These are phyloP conservation scores for Panopea generosa DNA, from an alignment of 2,888 invertebrate genomes.

Conservation along the genomic window DNA sequence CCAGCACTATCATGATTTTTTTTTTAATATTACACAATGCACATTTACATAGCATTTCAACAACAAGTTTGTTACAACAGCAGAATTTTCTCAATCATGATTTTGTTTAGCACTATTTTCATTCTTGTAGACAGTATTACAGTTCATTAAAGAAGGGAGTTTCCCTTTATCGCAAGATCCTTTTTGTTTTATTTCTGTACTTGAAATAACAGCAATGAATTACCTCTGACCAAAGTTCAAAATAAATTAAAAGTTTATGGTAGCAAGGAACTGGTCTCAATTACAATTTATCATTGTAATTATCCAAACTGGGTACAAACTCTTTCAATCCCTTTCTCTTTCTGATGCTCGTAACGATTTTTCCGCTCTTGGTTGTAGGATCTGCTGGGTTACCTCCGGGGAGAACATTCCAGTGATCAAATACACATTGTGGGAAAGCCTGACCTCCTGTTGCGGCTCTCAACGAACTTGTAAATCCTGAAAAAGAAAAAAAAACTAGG, in stretches of 20 bases:
- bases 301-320: conserved; percentile 96
- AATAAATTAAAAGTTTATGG: background rate
- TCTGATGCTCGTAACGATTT: conserved; percentile 92
- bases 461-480: conserved; percentile 97
- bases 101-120: too few species aligned
- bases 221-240: background rate
- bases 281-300: conserved; percentile 99
- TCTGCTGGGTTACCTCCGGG: conserved; percentile 98
- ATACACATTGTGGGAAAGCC: conserved; percentile 99
- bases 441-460: conserved; percentile 98
- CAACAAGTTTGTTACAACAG: too few species aligned
- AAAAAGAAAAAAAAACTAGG: conserved; percentile 32
- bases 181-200: too few species aligned
- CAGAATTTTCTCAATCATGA: too few species aligned
- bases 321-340: conserved; percentile 99
- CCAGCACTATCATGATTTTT: too few species aligned
- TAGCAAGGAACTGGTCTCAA: background rate
- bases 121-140: too few species aligned
- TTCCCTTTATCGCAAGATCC: too few species aligned
- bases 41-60: too few species aligned
- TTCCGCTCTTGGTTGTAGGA: conserved; percentile 84
- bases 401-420: conserved; percentile 99
- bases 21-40: too few species aligned
- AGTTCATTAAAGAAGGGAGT: too few species aligned
- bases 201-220: too few species aligned